Evolutionary conservation across 2,888 invertebrate genomes (phyloP), one percentile per base, ranked within the genome.

Genomic region (Melinaea menophilus): DNA sequence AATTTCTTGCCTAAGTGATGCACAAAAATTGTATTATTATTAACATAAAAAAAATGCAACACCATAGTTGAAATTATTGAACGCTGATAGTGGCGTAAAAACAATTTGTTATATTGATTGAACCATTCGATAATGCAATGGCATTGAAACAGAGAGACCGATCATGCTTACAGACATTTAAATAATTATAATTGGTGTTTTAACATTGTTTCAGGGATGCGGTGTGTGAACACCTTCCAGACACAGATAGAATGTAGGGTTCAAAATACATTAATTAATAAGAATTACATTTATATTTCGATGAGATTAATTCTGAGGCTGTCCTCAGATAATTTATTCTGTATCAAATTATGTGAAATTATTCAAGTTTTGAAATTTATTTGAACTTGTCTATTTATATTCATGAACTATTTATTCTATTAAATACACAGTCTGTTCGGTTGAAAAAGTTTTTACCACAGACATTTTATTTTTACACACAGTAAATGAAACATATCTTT

Each of bases 81-180:
- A 55, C 35, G 56, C 41, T 34, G 35, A 37, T 56, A 66, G 55
- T 63, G 60, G 63, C n/a, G 63, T 65, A 46, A 48, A 61, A 63
- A 61, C 58, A 58, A 58, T 59, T 65, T 60, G 55, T 58, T 65
- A 63, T 66, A 63, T 63, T 63, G 63, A 66, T 66, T 63, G 63
- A 58, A 61, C 54, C 56, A 54, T 59, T 61, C 59, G 47, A 59
- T 63, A 63, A 66, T 61, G 45, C 47, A 34, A 35, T 59, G 63
- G 59, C 61, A 59, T 61, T 59, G 47, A 54, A 54, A 61, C 59
- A 41, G 31, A 56, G 12, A 33, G 46, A 33, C 54, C 46, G 58
- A 22, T 45, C 35, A 59, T 59, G 66, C 34, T 56, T 9, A 51
- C 31, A 31, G 51, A 31, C 51, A 51, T 51, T 51, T 51, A 51